Evolutionary conservation across 2,888 invertebrate genomes (phyloP), one percentile per base, ranked within the genome.

Genomic region (Agrotis segetum): DNA sequence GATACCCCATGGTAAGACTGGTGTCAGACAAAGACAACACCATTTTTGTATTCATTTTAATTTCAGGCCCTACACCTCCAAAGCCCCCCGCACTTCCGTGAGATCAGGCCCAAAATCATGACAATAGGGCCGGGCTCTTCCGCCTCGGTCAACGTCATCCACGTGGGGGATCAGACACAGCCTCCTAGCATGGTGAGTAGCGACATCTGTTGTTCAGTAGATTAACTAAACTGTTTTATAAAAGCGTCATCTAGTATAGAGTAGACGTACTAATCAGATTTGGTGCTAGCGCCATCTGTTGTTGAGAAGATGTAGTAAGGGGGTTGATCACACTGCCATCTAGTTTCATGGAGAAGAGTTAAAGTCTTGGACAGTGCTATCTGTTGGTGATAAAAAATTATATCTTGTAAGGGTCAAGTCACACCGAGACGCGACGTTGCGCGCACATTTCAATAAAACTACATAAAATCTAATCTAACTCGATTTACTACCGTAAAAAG

Each of bases 111-210:
- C 0, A 93, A 93, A 69, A 91, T 93, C 58, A 91, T 94, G 94
- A 92, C 94, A n/a, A 88, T 95, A 50, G 89, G 91, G 0, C 93
- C 93, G 0, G 91, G 90, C 11, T 88, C 88, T 66, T 80, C 88
- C 44, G 91, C 94, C 0, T 87, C 93, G 0, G 92, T 94, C 66
- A 95, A 95, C 82, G 93, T 94, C 19, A 93, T 95, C 66, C 95
- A 95, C 59, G 93, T 95, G 0, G 92, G 91, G 0, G 94, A 95
- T 3, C 84, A 89, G 21, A 88, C 90, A 4, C 89, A 88, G 83
- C 16, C 76, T n/a, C 21, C 46, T 47, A 71, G 14, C n/a, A 40
- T 75, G 76, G 89, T 87, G n/a, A 72, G 73, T 60, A 19, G 19
- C 47, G 66, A 29, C 71, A 63, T 47, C 52, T 76, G 14, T 14